phyloP scores from a whole-genome alignment of 1,140 invertebrate species.

The Eulimnadia texana region DNA sequence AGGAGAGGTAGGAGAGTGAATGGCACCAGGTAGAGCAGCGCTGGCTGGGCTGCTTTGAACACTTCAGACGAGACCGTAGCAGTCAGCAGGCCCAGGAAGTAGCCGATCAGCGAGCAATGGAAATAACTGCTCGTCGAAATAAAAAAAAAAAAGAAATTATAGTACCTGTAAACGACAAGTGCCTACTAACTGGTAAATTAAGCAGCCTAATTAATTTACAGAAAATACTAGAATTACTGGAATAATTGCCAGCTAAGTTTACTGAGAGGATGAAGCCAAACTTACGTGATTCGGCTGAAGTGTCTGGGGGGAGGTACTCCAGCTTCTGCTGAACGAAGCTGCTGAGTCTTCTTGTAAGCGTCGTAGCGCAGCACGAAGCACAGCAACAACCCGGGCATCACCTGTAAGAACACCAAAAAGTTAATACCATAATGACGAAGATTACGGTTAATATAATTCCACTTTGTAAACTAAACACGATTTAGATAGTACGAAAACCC shows the following conservation, averaged over 20 bases:
- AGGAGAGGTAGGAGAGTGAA: slow-evolving; percentile 89
- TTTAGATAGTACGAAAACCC: background rate
- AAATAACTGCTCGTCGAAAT: slow-evolving; percentile 62
- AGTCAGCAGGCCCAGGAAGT: slow-evolving; percentile 89
- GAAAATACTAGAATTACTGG: too few relatives aligned
- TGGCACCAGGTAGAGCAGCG: slow-evolving; percentile 88
- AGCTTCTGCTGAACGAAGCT: slow-evolving; percentile 50
- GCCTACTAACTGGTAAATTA: too few relatives aligned
- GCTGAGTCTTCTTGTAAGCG: slow-evolving; percentile 83
- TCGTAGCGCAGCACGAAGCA: slow-evolving; percentile 94
- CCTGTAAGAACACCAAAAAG: slow-evolving; percentile 29
- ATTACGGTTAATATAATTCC: too few relatives aligned
- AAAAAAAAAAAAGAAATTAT: background rate
- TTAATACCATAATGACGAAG: background rate
- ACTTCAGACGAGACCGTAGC: slow-evolving; percentile 93
- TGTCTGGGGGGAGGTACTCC: slow-evolving; percentile 61
- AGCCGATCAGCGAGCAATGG: slow-evolving; percentile 94
- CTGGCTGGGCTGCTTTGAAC: slow-evolving; percentile 94
- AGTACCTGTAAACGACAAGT: too few relatives aligned
- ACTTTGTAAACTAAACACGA: background rate
- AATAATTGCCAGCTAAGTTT: too few relatives aligned
- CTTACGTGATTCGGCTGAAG: slow-evolving; percentile 44
- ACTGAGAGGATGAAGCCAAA: slow-evolving; percentile 25
- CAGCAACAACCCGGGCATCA: slow-evolving; percentile 87
- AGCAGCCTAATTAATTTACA: too few relatives aligned